Percentiles rank a stretch among this genome's conserved stretches.
Evolutionary conservation across 2,888 invertebrate species (phyloP).

Genomic region (Lasioglossum calceatum): DNA sequence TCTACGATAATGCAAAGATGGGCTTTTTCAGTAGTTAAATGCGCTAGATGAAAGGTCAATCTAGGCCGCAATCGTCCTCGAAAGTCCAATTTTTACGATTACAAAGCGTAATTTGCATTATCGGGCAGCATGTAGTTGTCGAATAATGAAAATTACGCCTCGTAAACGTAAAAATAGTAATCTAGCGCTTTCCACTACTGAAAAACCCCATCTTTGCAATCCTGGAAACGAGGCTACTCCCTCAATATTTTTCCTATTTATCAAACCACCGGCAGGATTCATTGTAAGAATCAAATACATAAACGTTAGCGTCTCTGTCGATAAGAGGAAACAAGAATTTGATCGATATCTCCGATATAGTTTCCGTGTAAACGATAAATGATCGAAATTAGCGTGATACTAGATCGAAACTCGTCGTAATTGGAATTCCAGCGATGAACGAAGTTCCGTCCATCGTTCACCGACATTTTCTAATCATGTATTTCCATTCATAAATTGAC

Average conservation of each 20-base stretch:
- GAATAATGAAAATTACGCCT: too few relatives aligned
- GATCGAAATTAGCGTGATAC: neutral
- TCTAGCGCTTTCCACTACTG: too few relatives aligned
- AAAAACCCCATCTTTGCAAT: too few relatives aligned
- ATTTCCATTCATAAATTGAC: slow-evolving; percentile 9
- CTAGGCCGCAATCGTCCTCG: too few relatives aligned
- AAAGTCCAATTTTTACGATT: too few relatives aligned
- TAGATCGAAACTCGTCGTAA: neutral
- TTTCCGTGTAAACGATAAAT: neutral
- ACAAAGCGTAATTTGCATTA: too few relatives aligned
- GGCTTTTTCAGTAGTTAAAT: too few relatives aligned
- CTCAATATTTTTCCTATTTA: neutral
- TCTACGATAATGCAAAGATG: too few relatives aligned
- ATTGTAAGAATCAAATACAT: neutral
- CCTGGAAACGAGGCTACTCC: neutral
- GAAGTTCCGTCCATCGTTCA: neutral
- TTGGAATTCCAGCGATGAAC: neutral
- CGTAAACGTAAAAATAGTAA: too few relatives aligned
- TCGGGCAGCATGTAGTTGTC: too few relatives aligned
- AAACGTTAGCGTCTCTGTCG: neutral
- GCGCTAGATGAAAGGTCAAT: too few relatives aligned
- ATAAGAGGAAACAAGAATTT: neutral
- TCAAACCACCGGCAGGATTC: neutral
- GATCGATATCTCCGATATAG: neutral
- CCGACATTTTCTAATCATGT: neutral